A percentile compares a stretch with the other conserved stretches of the same genome.
Evolutionary conservation across 2,797 vertebrate genomes (phyloP).

Genomic region (Sebastes steindachneri): DNA sequence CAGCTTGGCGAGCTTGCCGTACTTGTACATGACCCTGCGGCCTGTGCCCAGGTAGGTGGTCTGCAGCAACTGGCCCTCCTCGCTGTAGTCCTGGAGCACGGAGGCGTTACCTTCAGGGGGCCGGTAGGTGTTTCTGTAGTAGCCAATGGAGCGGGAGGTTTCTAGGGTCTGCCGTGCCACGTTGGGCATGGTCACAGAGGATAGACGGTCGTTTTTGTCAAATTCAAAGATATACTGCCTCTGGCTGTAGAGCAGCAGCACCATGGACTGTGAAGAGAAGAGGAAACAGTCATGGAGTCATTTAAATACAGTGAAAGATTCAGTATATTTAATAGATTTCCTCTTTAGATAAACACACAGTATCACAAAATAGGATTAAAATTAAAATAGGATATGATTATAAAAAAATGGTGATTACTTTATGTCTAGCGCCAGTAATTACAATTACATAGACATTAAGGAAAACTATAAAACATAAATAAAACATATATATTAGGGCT

Average conservation of each 20-base stretch:
- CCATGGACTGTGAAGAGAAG: conserved; percentile 90
- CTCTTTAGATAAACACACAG: neutral
- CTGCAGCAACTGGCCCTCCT: conserved; percentile 92
- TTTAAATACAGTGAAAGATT: conserved; percentile 1
- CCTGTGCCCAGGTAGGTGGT: conserved; percentile 94
- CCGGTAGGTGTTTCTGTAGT: conserved; percentile 96
- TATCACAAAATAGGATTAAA: neutral
- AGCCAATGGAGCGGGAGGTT: conserved; percentile 95
- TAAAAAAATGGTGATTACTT: neutral
- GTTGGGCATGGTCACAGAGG: conserved; percentile 98
- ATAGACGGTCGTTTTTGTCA: conserved; percentile 95
- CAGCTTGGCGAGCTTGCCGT: conserved; percentile 93
- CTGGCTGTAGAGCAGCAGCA: conserved; percentile 97
- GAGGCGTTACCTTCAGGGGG: conserved; percentile 95
- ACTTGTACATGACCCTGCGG: conserved; percentile 94
- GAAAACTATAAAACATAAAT: neutral
- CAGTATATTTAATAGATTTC: neutral
- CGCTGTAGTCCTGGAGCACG: conserved; percentile 95
- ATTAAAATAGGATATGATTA: neutral
- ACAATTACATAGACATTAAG: neutral
- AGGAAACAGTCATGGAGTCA: conserved; percentile 2
- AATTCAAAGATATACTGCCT: conserved; percentile 99
- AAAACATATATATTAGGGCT: no score
- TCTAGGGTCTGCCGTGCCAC: conserved; percentile 95
- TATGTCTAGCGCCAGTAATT: neutral